Evolutionary conservation across 2,888 invertebrate species (phyloP).

Genomic region (Criorhina ranunculi): DNA sequence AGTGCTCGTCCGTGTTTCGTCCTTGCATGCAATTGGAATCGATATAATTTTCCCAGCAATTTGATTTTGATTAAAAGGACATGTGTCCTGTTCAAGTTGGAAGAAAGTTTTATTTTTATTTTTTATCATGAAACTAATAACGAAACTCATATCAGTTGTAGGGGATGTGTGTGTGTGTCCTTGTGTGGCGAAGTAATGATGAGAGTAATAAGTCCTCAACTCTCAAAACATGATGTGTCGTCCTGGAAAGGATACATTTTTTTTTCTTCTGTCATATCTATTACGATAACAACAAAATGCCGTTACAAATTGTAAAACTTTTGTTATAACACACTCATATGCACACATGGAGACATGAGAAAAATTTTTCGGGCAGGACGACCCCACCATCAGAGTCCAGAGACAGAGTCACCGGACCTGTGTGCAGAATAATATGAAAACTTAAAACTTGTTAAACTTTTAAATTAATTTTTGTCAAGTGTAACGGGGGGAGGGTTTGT

Average conservation of each 20-base stretch:
- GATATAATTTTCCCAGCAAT: conserved; percentile 62
- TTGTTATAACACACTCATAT: conserved; percentile 60
- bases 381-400: too few relatives aligned
- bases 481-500: background rate
- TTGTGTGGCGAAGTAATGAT: conserved; percentile 37
- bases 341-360: conserved; percentile 17
- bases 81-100: conserved; percentile 48
- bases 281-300: conserved; percentile 58
- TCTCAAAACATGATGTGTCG: conserved; percentile 3
- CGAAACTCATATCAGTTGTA: conserved; percentile 55
- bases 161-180: background rate
- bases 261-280: conserved; percentile 24
- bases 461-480: conserved; percentile 74
- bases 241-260: conserved; percentile 4
- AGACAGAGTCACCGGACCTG: conserved; percentile 12
- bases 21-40: conserved; percentile 61
- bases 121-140: conserved; percentile 61
- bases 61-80: conserved; percentile 67
- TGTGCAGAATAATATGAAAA: conserved; percentile 62
- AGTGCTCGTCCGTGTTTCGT: conserved; percentile 22
- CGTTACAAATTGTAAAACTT: conserved; percentile 74
- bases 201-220: conserved; percentile 48
- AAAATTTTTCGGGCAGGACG: background rate
- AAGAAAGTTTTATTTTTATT: conserved; percentile 32
- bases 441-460: conserved; percentile 75